Evolutionary conservation across 2,797 vertebrate species (phyloP).

Genomic region (Phyllotis vaccarum): DNA sequence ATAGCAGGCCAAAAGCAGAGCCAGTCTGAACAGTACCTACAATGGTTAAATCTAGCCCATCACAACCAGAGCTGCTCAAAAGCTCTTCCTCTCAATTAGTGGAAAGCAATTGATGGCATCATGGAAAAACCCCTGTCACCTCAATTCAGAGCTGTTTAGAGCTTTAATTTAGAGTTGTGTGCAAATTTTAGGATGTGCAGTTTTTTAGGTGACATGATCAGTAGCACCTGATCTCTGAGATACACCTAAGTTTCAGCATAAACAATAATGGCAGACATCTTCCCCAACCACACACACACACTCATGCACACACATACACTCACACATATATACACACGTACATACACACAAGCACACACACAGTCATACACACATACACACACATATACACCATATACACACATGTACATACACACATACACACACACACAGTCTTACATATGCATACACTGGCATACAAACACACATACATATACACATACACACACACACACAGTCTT

Average conservation of each 20-base stretch:
- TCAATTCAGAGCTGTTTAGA: constrained; percentile 43
- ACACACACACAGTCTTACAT: not conserved
- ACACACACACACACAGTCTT: not conserved
- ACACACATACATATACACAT: not conserved
- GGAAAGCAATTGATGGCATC: constrained; percentile 63
- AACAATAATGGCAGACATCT: not conserved
- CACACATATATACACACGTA: not conserved
- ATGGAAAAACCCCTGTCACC: constrained; percentile 61
- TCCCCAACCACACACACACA: not conserved
- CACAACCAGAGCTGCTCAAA: constrained; percentile 26
- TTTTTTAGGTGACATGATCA: constrained; percentile 45
- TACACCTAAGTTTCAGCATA: constrained; percentile 46
- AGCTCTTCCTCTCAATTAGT: constrained; percentile 65
- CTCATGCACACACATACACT: not conserved
- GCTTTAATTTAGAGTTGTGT: constrained; percentile 45
- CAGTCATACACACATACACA: not conserved
- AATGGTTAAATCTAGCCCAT: constrained; percentile 53
- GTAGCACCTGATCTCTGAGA: constrained; percentile 64
- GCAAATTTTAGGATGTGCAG: constrained; percentile 44
- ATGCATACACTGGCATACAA: not conserved
- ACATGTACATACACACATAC: not conserved
- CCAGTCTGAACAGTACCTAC: constrained; percentile 26
- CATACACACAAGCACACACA: not conserved
- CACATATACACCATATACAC: not conserved
- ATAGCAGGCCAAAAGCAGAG: constrained; percentile 5